Conservation (phyloP, 2,888 invertebrate species). For the Synanthedon andrenaeformis region DNA sequence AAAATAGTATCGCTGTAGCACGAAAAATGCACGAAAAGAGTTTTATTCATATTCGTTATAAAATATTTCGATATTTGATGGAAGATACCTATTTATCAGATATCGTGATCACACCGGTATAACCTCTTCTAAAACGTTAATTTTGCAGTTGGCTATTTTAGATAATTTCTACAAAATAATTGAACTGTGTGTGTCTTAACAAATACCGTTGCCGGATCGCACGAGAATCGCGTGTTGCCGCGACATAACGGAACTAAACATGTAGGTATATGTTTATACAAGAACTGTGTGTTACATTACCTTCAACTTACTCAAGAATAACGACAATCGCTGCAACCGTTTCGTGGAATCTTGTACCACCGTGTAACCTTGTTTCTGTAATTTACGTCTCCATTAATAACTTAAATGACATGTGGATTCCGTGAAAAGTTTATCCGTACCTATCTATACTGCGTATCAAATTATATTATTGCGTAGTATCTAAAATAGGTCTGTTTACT, state of each 20-base stretch:
- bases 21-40: too few relatives aligned
- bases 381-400: not conserved
- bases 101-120: too few relatives aligned
- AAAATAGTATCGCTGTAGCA: too few relatives aligned
- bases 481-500: too few relatives aligned
- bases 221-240: conserved; percentile 34
- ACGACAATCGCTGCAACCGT: not conserved
- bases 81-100: too few relatives aligned
- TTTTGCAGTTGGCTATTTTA: not conserved
- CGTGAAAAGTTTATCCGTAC: too few relatives aligned
- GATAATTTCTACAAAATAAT: not conserved
- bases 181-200: conserved; percentile 8
- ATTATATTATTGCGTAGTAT: too few relatives aligned
- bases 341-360: not conserved
- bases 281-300: not conserved
- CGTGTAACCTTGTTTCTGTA: not conserved
- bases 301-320: not conserved
- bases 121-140: too few relatives aligned
- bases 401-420: too few relatives aligned
- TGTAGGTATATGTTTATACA: not conserved
- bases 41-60: too few relatives aligned
- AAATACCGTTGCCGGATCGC: conserved; percentile 28
- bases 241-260: conserved; percentile 27
- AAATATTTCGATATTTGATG: too few relatives aligned
- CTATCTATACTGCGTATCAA: too few relatives aligned